Conservation (phyloP, 2,797 vertebrate genomes). For the Ceyx erithaca region DNA sequence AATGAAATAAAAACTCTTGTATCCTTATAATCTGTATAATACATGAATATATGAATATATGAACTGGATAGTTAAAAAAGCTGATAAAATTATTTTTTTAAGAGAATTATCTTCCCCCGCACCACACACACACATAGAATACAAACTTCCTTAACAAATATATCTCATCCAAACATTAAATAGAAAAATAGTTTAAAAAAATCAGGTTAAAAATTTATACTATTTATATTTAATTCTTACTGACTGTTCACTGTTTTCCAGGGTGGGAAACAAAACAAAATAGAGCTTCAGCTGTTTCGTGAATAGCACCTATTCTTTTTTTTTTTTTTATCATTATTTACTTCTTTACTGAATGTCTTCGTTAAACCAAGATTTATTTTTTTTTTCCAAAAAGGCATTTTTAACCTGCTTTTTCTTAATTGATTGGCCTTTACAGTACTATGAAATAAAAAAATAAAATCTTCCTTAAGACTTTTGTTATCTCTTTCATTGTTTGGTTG, state of each 20-base stretch:
- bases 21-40: background rate
- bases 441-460: background rate
- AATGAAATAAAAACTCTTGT: accelerated
- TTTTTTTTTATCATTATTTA: background rate
- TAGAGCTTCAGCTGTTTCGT: background rate
- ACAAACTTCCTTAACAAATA: background rate
- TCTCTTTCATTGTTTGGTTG: too few species aligned
- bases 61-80: background rate
- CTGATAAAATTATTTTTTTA: background rate
- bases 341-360: background rate
- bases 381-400: background rate
- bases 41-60: accelerated
- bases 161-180: background rate
- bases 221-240: background rate
- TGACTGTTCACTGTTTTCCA: accelerated
- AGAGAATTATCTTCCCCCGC: background rate
- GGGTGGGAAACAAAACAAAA: background rate
- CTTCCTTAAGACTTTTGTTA: background rate
- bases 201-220: background rate
- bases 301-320: accelerated
- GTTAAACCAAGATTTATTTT: background rate
- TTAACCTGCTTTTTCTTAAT: background rate
- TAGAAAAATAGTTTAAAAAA: background rate
- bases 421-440: background rate
- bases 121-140: too few species aligned